These are phyloP conservation scores for Pachypanchax playfairii DNA, from an alignment of 2,113 vertebrate genomes.

Conservation along the genomic window DNA sequence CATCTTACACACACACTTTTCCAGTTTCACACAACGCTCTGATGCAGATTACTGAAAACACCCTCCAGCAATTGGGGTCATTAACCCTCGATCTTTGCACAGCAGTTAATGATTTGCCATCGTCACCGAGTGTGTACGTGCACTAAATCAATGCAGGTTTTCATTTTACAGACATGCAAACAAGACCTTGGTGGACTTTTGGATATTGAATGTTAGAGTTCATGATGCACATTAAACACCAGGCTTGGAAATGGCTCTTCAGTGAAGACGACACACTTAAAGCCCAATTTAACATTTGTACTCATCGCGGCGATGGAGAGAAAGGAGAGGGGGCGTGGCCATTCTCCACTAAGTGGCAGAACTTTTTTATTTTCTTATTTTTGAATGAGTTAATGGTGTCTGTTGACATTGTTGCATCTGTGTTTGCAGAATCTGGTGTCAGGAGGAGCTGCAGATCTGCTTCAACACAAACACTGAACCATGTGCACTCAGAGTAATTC, in stretches of 20 bases:
- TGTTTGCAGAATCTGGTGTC: neutral
- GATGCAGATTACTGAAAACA: conserved; percentile 38
- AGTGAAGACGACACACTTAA: no score
- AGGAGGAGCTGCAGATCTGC: no score
- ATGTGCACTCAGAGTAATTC: conserved; percentile 20
- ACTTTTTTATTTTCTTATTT: neutral
- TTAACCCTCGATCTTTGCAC: conserved; percentile 53
- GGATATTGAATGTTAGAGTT: neutral
- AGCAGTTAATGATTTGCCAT: conserved; percentile 58
- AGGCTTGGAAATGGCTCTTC: neutral
- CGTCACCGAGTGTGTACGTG: neutral
- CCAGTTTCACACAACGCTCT: conserved; percentile 26
- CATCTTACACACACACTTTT: neutral
- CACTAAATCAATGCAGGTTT: conserved; percentile 11
- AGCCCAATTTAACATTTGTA: no score
- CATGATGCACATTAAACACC: neutral
- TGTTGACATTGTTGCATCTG: neutral
- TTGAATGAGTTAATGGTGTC: no score
- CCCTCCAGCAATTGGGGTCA: conserved; percentile 43
- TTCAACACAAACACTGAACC: conserved; percentile 38
- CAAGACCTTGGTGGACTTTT: conserved; percentile 1
- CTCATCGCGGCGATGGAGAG: no score
- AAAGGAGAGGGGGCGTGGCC: no score
- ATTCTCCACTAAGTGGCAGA: neutral
- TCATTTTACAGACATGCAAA: conserved; percentile 20